Base-by-base conservation (phyloP, 2,888 invertebrate species). In the Copidosoma aretas region DNA sequence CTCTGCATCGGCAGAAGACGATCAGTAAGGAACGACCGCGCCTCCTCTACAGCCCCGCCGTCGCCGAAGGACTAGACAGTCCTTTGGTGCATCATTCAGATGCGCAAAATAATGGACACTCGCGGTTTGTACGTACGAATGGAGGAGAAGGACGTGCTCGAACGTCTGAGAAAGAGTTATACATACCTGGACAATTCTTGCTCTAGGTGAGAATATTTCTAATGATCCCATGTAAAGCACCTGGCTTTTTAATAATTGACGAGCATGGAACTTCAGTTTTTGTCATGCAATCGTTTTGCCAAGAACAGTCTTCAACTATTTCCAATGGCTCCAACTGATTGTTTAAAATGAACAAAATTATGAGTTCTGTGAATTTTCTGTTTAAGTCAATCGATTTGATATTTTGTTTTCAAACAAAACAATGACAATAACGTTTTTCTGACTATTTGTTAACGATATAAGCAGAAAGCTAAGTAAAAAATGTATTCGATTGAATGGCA, bases 1-100 rank as follows among this genome's bases (percentile, higher is more conserved):
- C 51, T 62, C 43, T 73, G 71, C 49, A 60, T 71, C 60, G 68
- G 69, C 24, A 65, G 73, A 72, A 67, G 74, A 32, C 32, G 32
- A 32, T 32, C 32, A 32, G 32, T 32, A 32, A 32, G 32, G 2
- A 21, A 52, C 22, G 22, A 21, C 24, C 17, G 54, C 54, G 43
- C 43, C 14, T 46, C 14, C 43, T 17, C 43, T 3, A 17, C 43
- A 17, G 12, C 43, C 12, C 43, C 43, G 43, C 12, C 43, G 12
- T 46, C 14, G 43, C 8, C 32, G 8, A 32, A 17, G 43, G 43
- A 46, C 12, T 46, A 46, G 43, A 8, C 43, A 17, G 12, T 17
- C 43, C 43, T 14, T 17, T 46, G 3, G 43, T 46, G 15, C 43
- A 14, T 14, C 12, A 46, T 17, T 46, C 12, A 17, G 14, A 17